A percentile compares a stretch with the other conserved stretches of the same genome.
Conservation (phyloP, 64 coral and sea anemone species). For the Platygyra sinensis region DNA sequence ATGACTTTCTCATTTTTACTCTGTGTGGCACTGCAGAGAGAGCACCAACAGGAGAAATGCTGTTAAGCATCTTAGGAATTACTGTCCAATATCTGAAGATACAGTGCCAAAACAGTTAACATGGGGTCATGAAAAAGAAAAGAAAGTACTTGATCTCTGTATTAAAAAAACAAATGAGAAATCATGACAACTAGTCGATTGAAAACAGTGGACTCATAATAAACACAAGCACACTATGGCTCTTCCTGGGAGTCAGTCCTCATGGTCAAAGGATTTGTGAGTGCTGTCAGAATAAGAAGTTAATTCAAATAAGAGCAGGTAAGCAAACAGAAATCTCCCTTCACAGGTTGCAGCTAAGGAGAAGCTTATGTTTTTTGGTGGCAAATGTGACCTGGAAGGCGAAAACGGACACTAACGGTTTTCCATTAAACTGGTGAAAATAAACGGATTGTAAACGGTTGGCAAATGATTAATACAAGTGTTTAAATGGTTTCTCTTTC, state of each 20-base stretch:
- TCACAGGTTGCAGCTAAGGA: constrained; percentile 52
- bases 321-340: constrained; percentile 26
- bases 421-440: no score
- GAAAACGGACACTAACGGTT: no score
- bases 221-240: constrained; percentile 37
- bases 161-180: constrained; percentile 16
- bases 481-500: no score
- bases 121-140: no score
- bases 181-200: constrained; percentile 1
- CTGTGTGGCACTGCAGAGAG: constrained; percentile 3
- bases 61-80: constrained; percentile 22
- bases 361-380: background rate
- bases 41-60: no score
- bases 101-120: no score
- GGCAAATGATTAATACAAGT: no score
- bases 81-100: constrained; percentile 22
- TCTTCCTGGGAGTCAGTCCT: constrained; percentile 32
- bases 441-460: no score
- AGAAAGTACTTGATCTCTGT: background rate
- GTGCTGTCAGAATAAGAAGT: no score
- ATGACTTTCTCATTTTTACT: constrained; percentile 10
- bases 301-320: constrained; percentile 40
- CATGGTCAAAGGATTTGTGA: constrained; percentile 28
- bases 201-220: constrained; percentile 27
- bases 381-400: no score